Conservation (phyloP, 2,113 vertebrate genomes). For the Pangasianodon hypophthalmus region DNA sequence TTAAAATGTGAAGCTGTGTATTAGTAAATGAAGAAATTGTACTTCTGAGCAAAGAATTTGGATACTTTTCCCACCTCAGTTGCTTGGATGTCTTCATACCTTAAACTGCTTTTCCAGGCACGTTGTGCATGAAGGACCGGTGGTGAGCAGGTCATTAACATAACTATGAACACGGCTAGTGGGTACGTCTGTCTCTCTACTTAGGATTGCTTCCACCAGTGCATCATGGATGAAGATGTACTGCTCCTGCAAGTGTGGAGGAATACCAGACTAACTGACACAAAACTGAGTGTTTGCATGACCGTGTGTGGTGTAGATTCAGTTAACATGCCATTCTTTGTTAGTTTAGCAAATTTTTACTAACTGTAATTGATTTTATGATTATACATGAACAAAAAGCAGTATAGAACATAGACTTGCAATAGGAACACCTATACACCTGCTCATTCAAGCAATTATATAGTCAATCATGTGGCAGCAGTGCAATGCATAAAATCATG, state of each 20-base stretch:
- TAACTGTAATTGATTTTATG: neutral
- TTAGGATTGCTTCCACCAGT: conserved; percentile 87
- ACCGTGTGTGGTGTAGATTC: neutral
- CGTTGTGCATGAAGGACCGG: conserved; percentile 82
- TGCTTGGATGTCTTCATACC: conserved; percentile 69
- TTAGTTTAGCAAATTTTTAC: neutral
- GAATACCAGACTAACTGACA: neutral
- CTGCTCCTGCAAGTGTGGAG: conserved; percentile 80
- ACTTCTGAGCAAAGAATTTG: neutral
- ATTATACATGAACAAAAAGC: neutral
- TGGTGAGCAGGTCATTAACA: conserved; percentile 87
- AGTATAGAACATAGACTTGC: neutral
- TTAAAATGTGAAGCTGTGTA: neutral
- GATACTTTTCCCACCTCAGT: too few species aligned
- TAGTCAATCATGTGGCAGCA: neutral
- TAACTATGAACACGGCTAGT: conserved; percentile 84
- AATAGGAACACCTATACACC: neutral
- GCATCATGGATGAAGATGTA: conserved; percentile 94
- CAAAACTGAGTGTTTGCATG: neutral
- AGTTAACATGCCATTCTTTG: neutral
- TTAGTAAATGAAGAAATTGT: neutral
- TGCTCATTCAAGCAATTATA: neutral
- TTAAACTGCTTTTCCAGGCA: conserved; percentile 90
- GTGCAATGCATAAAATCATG: neutral
- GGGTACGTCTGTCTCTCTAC: conserved; percentile 86